These are phyloP conservation scores for Harpagus bidentatus DNA, from an alignment of 2,113 vertebrate genomes.

Conservation along the genomic window DNA sequence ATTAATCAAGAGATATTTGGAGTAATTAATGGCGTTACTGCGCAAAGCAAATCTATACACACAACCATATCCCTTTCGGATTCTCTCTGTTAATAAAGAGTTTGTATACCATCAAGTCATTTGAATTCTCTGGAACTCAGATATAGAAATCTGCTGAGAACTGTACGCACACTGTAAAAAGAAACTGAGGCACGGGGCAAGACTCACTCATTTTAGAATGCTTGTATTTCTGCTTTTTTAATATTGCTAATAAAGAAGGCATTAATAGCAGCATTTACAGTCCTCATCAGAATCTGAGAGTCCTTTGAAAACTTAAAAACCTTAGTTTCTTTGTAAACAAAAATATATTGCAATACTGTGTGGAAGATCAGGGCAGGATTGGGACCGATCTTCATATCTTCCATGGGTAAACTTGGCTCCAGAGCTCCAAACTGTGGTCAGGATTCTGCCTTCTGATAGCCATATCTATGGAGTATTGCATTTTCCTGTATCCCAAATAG, in stretches of 20 bases:
- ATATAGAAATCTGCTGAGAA: background rate
- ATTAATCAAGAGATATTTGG: background rate
- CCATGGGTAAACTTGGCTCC: background rate
- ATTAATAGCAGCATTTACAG: background rate
- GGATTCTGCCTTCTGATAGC: background rate
- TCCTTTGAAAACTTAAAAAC: background rate
- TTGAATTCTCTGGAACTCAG: background rate
- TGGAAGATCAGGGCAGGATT: background rate
- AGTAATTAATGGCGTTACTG: background rate
- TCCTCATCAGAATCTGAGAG: background rate
- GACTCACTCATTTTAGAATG: background rate
- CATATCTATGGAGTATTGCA: accelerated
- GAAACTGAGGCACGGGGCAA: background rate
- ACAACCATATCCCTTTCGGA: background rate
- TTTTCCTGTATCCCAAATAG: background rate
- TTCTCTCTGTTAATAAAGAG: background rate
- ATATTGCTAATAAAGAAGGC: background rate
- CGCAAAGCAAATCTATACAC: background rate
- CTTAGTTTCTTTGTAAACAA: background rate
- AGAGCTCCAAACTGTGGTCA: background rate
- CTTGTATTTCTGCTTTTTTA: background rate
- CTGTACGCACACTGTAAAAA: background rate
- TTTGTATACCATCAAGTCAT: background rate
- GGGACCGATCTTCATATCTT: background rate
- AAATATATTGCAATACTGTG: background rate